Base-by-base conservation (phyloP, 2,888 invertebrate genomes). In the Zygothrica quintamaculata region DNA sequence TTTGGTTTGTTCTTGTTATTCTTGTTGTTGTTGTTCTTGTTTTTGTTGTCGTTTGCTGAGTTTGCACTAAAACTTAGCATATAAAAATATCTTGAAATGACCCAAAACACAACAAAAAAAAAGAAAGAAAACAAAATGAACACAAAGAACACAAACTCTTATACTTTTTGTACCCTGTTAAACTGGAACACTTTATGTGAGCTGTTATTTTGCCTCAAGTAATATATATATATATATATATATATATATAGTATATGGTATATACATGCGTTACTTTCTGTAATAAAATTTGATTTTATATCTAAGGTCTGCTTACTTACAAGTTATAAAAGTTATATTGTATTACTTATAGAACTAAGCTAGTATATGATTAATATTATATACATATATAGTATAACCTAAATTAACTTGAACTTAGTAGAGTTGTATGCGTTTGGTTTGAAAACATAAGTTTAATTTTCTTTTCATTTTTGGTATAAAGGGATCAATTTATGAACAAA, bases 221-320 rank as follows among this genome's bases (percentile, higher is more conserved):
- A 25, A 53, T 48, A 69, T 59, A n/a, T n/a, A n/a, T n/a, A n/a
- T n/a, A n/a, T n/a, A n/a, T n/a, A n/a, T n/a, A n/a, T n/a, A n/a
- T n/a, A n/a, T n/a, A n/a, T n/a, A n/a, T n/a, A n/a, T n/a, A n/a
- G n/a, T n/a, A n/a, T n/a, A n/a, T n/a, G n/a, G n/a, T n/a, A n/a
- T n/a, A 22, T 22, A 3, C 18, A 22, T 22, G 58, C 15, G 39
- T 29, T 42, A n/a, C 12, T 11, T 8, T 51, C 79, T 82, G 85
- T 47, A 85, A 85, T 69, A 82, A 79, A 84, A 69, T 75, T 85
- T 77, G 48, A 69, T 64, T 75, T 81, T 34, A 46, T 68, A 16
- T 37, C 44, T 59, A 50, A 57, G 64, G 37, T 52, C 61, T 71
- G 77, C 73, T 78, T 75, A 78, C 46, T 64, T 59, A 57, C 48